Conservation (phyloP, 2,797 vertebrate species). For the Trichosurus vulpecula region DNA sequence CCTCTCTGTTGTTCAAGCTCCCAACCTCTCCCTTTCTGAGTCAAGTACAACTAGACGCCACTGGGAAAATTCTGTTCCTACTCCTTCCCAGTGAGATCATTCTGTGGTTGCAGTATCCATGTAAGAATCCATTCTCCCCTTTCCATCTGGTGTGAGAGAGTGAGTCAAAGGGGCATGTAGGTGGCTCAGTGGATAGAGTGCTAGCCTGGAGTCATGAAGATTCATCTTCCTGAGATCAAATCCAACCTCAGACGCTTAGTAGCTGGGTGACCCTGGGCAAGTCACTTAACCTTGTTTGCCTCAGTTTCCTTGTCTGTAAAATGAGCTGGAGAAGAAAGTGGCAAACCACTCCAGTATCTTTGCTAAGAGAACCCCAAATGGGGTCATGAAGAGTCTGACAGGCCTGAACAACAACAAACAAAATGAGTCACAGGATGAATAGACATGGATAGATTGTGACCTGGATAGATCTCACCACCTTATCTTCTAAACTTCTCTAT, state of each 20-base stretch:
- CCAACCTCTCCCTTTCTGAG: background rate
- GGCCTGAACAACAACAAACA: background rate
- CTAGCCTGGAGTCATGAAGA: background rate
- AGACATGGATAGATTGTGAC: background rate
- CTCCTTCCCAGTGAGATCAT: background rate
- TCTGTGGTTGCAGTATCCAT: background rate
- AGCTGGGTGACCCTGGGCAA: background rate
- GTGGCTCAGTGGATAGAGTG: background rate
- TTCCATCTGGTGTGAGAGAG: background rate
- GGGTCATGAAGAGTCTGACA: background rate
- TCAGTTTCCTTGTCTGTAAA: background rate
- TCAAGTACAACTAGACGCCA: background rate
- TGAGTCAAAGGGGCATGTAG: background rate
- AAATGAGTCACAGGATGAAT: background rate
- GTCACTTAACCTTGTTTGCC: background rate
- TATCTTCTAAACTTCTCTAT: background rate
- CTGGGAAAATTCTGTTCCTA: background rate
- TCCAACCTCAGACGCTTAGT: background rate
- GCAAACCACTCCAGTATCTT: background rate
- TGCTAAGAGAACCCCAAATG: background rate
- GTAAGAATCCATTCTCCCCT: background rate
- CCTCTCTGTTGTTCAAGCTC: background rate
- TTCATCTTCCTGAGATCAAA: background rate
- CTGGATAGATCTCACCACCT: background rate
- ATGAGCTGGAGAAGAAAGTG: background rate